phyloP scores from a whole-genome alignment of 2,797 vertebrate genomes.

The Ibycter americanus region DNA sequence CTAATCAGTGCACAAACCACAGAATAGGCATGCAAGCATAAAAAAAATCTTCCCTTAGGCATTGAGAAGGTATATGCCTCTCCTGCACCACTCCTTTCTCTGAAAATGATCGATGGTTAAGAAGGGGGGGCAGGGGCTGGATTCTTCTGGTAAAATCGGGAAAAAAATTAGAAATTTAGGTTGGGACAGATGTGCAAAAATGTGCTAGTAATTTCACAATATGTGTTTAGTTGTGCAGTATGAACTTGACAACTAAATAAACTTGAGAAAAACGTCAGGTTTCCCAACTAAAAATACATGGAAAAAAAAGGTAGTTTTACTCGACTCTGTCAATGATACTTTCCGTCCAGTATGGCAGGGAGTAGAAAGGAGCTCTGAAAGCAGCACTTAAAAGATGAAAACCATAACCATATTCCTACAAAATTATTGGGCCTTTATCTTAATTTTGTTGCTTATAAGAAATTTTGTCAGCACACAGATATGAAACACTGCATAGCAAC shows the following conservation, averaged over 20 bases:
- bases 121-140: not conserved
- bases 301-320: not conserved
- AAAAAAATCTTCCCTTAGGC: accelerated
- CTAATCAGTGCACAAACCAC: not conserved
- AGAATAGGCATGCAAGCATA: not conserved
- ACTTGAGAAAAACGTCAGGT: not conserved
- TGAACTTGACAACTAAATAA: not conserved
- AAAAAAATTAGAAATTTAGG: not conserved
- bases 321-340: not conserved
- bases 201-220: not conserved
- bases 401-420: not conserved
- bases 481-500: not conserved
- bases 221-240: not conserved
- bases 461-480: not conserved
- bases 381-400: not conserved
- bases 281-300: not conserved
- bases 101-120: not conserved
- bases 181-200: not conserved
- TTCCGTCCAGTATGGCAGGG: not conserved
- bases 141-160: not conserved
- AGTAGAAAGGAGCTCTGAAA: not conserved
- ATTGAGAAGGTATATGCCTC: not conserved
- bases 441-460: not conserved
- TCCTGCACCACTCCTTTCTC: not conserved
- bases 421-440: not conserved